Evolutionary conservation across 1,140 invertebrate species (phyloP).

Genomic region (Gonioctena quinquepunctata): DNA sequence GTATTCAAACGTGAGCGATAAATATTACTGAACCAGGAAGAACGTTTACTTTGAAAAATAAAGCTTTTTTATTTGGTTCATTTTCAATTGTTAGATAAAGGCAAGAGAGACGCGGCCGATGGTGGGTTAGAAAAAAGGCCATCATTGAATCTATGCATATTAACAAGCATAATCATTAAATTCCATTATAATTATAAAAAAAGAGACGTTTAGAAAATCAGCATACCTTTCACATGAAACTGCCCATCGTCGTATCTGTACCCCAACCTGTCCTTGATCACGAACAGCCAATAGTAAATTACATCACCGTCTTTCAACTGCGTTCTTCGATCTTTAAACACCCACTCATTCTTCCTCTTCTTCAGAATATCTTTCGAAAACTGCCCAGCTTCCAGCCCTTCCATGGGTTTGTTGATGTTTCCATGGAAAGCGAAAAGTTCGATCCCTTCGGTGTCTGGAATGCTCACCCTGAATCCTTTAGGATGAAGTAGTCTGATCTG

Average conservation of each 20-base stretch:
- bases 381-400: constrained; percentile 57
- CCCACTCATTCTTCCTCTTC: constrained; percentile 56
- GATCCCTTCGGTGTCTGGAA: constrained; percentile 48
- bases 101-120: too few relatives aligned
- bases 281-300: constrained; percentile 63
- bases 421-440: constrained; percentile 53
- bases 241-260: constrained; percentile 44
- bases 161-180: not conserved
- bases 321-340: constrained; percentile 56
- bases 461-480: constrained; percentile 46
- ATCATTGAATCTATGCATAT: too few relatives aligned
- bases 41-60: too few relatives aligned
- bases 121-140: too few relatives aligned
- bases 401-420: constrained; percentile 47
- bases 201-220: not conserved
- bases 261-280: constrained; percentile 56
- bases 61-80: too few relatives aligned
- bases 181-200: not conserved
- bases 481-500: constrained; percentile 35
- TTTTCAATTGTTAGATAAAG: too few relatives aligned
- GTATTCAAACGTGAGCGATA: too few relatives aligned
- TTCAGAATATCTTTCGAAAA: constrained; percentile 58
- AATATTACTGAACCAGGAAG: too few relatives aligned
- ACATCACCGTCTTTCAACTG: constrained; percentile 57
- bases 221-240: constrained; percentile 38